These are phyloP conservation scores for Drosophila nr. medialis DNA, from an alignment of 2,888 invertebrate genomes.

Conservation along the genomic window DNA sequence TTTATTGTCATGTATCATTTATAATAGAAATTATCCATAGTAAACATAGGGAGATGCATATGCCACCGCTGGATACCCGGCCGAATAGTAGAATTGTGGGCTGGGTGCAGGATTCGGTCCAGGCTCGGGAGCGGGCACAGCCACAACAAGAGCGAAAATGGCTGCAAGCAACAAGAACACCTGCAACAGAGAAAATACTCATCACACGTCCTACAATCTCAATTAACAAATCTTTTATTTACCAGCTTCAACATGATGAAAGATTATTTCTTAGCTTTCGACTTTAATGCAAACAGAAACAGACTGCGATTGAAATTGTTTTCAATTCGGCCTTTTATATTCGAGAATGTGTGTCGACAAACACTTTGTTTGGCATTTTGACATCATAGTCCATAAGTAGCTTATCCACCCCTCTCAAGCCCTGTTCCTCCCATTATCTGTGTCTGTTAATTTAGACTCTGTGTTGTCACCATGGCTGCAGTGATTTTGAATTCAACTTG, in stretches of 20 bases:
- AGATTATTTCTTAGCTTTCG: conserved; percentile 16
- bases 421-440: too few species aligned
- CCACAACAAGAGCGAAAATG: conserved; percentile 56
- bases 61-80: conserved; percentile 60
- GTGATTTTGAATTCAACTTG: conserved; percentile 61
- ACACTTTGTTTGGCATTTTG: conserved; percentile 27
- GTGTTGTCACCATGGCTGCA: conserved; percentile 9
- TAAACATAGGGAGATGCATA: conserved; percentile 72
- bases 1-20: conserved; percentile 24
- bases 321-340: conserved; percentile 56
- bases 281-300: conserved; percentile 40
- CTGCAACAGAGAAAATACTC: conserved; percentile 22
- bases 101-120: conserved; percentile 67
- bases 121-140: conserved; percentile 61
- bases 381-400: conserved; percentile 46
- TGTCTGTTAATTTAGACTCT: conserved; percentile 12
- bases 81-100: conserved; percentile 69
- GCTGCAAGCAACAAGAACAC: conserved; percentile 60
- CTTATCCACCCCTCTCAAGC: conserved; percentile 22
- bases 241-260: conserved; percentile 66
- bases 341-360: conserved; percentile 17
- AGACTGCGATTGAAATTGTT: conserved; percentile 51
- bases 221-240: conserved; percentile 8
- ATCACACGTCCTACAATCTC: too few species aligned
- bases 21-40: conserved; percentile 60